phyloP scores from a whole-genome alignment of 2,797 vertebrate species.

The Sarcophilus harrisii region DNA sequence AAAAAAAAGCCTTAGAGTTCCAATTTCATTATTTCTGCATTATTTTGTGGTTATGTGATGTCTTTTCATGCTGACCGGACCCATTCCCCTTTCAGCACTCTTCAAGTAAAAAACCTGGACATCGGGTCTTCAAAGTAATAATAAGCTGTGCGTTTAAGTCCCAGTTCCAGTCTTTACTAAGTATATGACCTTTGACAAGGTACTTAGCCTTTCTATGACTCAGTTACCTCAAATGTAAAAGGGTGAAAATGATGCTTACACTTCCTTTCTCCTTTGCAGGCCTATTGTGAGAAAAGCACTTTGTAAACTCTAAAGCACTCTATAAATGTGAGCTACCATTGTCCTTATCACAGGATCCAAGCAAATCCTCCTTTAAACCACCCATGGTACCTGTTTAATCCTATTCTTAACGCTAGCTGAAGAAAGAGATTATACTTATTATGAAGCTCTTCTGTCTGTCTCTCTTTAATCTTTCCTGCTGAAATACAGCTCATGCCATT shows the following conservation, averaged over 20 bases:
- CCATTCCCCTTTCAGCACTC: not conserved
- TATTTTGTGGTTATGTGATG: not conserved
- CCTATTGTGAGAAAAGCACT: not conserved
- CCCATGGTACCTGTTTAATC: not conserved
- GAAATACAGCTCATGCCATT: conserved; percentile 5
- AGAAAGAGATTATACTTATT: conserved; percentile 1
- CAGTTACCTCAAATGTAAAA: not conserved
- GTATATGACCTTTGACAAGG: not conserved
- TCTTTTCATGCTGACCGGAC: not conserved
- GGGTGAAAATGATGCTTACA: not conserved
- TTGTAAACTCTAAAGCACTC: not conserved
- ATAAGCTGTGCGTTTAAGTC: not conserved
- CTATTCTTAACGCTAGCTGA: not conserved
- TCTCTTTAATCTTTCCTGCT: conserved; percentile 13
- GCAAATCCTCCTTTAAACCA: not conserved
- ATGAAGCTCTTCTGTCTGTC: conserved; percentile 1
- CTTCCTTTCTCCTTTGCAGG: not conserved
- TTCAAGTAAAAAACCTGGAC: not conserved
- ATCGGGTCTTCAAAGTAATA: not conserved
- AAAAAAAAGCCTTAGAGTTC: not conserved
- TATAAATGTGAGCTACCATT: not conserved
- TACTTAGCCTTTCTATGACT: not conserved
- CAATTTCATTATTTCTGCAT: not conserved
- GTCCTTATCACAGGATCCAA: not conserved
- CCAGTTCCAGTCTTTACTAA: not conserved